Base-by-base conservation (phyloP, 2,888 invertebrate species). In the Lithophane socia region DNA sequence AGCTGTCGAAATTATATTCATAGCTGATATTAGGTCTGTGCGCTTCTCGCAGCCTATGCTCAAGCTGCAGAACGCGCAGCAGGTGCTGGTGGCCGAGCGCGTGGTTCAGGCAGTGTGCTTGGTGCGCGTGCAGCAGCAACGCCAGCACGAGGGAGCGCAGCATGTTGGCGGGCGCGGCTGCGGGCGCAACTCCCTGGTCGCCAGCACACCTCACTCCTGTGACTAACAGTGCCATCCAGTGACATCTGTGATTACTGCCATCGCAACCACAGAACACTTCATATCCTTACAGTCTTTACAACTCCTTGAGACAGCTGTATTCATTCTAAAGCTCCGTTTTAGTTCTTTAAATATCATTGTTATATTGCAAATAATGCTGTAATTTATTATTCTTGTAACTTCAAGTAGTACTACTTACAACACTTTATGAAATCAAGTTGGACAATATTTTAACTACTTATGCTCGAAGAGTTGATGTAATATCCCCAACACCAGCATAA, bases 61-160 rank as follows among this genome's bases (percentile, higher is more conserved):
- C 72, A 18, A 60, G 75, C 47, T 42, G 75, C 47, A 66, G 64
- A 18, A 16, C 54, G 29, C 67, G 75, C 52, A 75, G 37, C 24
- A 64, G 21, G 58, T 70, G 73, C 16, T 24, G 80, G 3, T 18
- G 16, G 12, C n/a, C 12, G n/a, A 13, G 70, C n/a, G 64, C 72
- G 47, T 1, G 21, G n/a, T 44, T 67, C 18, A 42, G 18, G n/a
- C 16, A 54, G 21, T 61, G 74, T n/a, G 71, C 73, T 49, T 3
- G 18, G 29, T 68, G 71, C 42, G 63, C 68, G 68, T 16, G 58
- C 73, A 86, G 67, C 74, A 81, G 67, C 75, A 87, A 77, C 54
- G 72, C 75, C 67, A 74, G 71, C 47, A 67, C 67, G 56, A 71
- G 49, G 42, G 66, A 60, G 65, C 79, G 73, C 72, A 80, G 72